phyloP scores from a whole-genome alignment of 2,113 vertebrate genomes.

The Progne subis region DNA sequence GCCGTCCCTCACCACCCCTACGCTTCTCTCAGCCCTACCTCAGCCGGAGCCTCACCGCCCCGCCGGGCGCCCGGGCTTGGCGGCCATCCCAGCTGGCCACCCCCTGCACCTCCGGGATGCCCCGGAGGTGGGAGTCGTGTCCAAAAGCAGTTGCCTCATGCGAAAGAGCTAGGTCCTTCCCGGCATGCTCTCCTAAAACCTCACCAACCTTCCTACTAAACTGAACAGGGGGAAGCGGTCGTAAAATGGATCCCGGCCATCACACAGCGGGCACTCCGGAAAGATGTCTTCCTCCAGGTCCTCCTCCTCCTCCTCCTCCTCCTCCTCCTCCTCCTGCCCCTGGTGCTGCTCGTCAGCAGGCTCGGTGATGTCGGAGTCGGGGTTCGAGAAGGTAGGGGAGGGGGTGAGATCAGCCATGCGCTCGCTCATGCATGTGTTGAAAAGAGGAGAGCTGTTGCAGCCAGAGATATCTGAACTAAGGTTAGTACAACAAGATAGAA shows the following conservation, averaged over 20 bases:
- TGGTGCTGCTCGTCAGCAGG: conserved; percentile 90
- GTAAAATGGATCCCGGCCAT: conserved; percentile 99
- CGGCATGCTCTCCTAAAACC: conserved; percentile 95
- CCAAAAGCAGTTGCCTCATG: conserved; percentile 75
- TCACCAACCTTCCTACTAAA: conserved; percentile 99
- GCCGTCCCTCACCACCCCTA: fast-evolving
- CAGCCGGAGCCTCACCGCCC: background rate
- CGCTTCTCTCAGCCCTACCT: background rate
- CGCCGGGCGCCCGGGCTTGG: fast-evolving
- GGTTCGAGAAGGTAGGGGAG: conserved; percentile 96
- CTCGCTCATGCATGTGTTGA: conserved; percentile 99
- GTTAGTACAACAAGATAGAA: conserved; percentile 90
- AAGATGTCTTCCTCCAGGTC: conserved; percentile 93
- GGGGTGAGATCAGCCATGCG: conserved; percentile 97
- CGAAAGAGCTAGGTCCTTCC: conserved; percentile 98
- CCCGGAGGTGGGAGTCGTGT: conserved; percentile 31
- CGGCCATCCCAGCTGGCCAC: background rate
- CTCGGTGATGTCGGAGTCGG: conserved; percentile 94
- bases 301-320: conserved; percentile 71
- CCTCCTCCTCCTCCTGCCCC: conserved; percentile 85
- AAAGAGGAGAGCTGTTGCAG: conserved; percentile 96
- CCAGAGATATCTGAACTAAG: conserved; percentile 92
- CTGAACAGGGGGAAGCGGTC: conserved; percentile 99
- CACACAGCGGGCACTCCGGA: conserved; percentile 90
- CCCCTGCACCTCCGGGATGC: background rate